Evolutionary conservation across 2,888 invertebrate genomes (phyloP).

Genomic region (Loripinus fragilis): DNA sequence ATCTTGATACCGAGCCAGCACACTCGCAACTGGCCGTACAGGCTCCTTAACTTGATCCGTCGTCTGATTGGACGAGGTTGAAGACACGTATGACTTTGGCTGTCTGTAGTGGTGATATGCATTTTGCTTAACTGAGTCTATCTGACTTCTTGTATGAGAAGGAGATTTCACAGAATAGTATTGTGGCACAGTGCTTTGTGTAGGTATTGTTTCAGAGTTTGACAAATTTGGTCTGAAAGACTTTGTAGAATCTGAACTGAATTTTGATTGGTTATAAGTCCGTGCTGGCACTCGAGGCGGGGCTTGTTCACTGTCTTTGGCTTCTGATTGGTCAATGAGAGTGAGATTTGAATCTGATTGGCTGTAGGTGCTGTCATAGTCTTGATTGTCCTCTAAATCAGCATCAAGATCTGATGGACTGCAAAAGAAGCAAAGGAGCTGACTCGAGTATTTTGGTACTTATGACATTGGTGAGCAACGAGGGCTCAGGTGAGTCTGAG

Average conservation of each 20-base stretch:
- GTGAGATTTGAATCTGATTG: slow-evolving; percentile 83
- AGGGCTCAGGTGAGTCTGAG: too few relatives aligned
- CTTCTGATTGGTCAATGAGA: slow-evolving; percentile 76
- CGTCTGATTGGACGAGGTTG: slow-evolving; percentile 48
- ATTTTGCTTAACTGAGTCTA: not conserved
- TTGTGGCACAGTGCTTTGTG: not conserved
- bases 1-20: slow-evolving; percentile 49
- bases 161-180: slow-evolving; percentile 5
- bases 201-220: not conserved
- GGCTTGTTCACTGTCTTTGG: slow-evolving; percentile 57
- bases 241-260: slow-evolving; percentile 47
- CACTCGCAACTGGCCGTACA: slow-evolving; percentile 50
- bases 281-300: slow-evolving; percentile 34
- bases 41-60: slow-evolving; percentile 45
- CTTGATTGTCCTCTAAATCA: slow-evolving; percentile 86
- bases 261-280: slow-evolving; percentile 49
- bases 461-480: too few relatives aligned
- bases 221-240: slow-evolving; percentile 59
- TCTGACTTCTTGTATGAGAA: not conserved
- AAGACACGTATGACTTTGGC: slow-evolving; percentile 53
- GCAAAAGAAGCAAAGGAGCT: slow-evolving; percentile 36
- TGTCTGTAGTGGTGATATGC: not conserved
- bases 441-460: too few relatives aligned
- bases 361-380: slow-evolving; percentile 85
- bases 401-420: slow-evolving; percentile 87